Base-by-base conservation (phyloP, 2,113 vertebrate species). In the Zootoca vivipara region DNA sequence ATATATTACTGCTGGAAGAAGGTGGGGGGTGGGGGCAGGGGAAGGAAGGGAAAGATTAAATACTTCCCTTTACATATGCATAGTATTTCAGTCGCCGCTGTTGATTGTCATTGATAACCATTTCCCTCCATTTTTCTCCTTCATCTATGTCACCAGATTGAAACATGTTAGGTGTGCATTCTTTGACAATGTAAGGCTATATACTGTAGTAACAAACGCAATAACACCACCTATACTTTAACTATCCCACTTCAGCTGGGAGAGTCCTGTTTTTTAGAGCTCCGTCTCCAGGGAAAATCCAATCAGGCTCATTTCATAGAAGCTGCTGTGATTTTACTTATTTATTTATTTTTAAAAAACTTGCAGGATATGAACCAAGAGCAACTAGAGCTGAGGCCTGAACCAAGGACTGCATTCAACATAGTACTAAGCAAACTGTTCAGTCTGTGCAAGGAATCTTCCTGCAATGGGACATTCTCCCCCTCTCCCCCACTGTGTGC, bases 61-160 rank as follows among this genome's bases (percentile, higher is more conserved):
- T 96, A 95, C 94, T 95, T 93, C 95, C 95, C 33, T 95, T 96
- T 95, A 96, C 93, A 97, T 92, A 93, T 92, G 92, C 91, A 84
- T 95, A 92, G 94, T 92, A 90, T 94, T 95, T 94, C 90, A 91
- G 40, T 90, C 96, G 97, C 97, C 97, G 94, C 65, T 96, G 95
- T 95, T 97, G 97, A 96, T 92, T 96, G 91, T 92, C 92, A 96
- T 84, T 90, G 95, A 96, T 92, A 93, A 89, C 85, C 78, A 26
- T 52, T 88, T 96, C 88, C 96, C 84, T 3, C 94, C 70, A 70
- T 35, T 87, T 96, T 93, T 83, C 95, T 92, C 94, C 92, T 88
- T 30, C 30, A 87, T 89, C 28, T 15, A n/a, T 67, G 35, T 87
- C 1, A 1, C n/a, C 2, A 0, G 87, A n/a, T n/a, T n/a, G n/a